Percentiles rank a stretch among this genome's conserved stretches.
Conservation (phyloP, 2,113 vertebrate genomes). For the Bubo blakistoni region DNA sequence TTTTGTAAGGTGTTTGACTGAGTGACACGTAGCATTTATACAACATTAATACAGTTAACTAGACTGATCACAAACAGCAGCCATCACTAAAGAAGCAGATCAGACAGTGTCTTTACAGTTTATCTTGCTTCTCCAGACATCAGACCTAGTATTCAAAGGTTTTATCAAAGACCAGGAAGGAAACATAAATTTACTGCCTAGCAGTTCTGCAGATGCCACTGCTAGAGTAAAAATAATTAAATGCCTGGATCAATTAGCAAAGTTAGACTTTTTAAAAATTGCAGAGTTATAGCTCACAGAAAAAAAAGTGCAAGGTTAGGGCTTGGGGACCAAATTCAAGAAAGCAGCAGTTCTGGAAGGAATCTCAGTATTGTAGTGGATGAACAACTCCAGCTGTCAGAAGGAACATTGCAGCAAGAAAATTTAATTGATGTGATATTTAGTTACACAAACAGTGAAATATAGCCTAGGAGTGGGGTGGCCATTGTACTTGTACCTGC, state of each 20-base stretch:
- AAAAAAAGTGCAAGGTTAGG: background rate
- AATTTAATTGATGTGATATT: background rate
- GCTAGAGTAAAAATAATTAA: background rate
- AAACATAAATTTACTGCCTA: background rate
- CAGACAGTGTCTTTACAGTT: background rate
- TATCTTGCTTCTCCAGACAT: background rate
- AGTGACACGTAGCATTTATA: background rate
- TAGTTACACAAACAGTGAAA: background rate
- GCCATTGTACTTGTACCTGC: background rate
- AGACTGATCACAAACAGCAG: background rate
- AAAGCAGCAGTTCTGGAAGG: background rate
- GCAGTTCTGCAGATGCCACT: background rate
- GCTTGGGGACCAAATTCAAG: background rate
- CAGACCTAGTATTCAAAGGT: background rate
- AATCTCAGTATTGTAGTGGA: background rate
- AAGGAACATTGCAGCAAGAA: background rate
- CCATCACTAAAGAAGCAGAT: background rate
- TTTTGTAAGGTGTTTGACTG: background rate
- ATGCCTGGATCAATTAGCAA: background rate
- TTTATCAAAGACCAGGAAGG: background rate
- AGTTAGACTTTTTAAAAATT: background rate
- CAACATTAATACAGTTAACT: background rate
- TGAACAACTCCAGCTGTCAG: background rate
- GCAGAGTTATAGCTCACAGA: background rate
- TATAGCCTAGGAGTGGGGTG: background rate